Conservation (phyloP, 2,113 vertebrate genomes). For the Tyrannus savana region DNA sequence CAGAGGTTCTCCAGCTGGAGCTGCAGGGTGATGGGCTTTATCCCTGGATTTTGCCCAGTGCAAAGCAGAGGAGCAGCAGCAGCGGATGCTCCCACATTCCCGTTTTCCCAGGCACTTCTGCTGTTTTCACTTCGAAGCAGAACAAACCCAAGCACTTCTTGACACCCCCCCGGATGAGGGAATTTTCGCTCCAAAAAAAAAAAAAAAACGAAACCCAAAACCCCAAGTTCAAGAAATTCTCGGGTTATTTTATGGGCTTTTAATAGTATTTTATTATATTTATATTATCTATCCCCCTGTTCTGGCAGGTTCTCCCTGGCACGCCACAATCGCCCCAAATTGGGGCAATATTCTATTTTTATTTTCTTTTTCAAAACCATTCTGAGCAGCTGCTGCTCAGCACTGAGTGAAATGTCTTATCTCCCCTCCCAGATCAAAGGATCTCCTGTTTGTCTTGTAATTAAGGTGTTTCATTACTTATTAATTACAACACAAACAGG, state of each 20-base stretch:
- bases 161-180: not conserved
- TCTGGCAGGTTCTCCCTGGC: not conserved
- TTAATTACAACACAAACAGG: slow-evolving; percentile 42
- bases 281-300: not conserved
- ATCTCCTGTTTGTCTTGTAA: slow-evolving; percentile 34
- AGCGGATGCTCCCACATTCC: not conserved
- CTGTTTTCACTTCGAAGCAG: slow-evolving; percentile 11
- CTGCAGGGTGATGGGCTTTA: not conserved
- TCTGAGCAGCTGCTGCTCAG: not conserved
- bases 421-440: slow-evolving; percentile 37
- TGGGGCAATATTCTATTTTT: slow-evolving; percentile 35
- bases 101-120: slow-evolving; percentile 8
- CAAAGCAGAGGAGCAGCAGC: not conserved
- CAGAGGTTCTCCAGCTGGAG: not conserved
- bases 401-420: slow-evolving; percentile 6
- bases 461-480: slow-evolving; percentile 51
- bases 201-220: not conserved
- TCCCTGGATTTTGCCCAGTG: not conserved
- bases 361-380: slow-evolving; percentile 34
- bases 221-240: not conserved
- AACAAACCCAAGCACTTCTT: not conserved
- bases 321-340: not conserved
- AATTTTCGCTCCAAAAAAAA: not conserved
- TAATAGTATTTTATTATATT: slow-evolving; percentile 33
- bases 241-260: not conserved